Evolutionary conservation across 2,888 invertebrate genomes (phyloP).

Genomic region (Adelphocoris suturalis): DNA sequence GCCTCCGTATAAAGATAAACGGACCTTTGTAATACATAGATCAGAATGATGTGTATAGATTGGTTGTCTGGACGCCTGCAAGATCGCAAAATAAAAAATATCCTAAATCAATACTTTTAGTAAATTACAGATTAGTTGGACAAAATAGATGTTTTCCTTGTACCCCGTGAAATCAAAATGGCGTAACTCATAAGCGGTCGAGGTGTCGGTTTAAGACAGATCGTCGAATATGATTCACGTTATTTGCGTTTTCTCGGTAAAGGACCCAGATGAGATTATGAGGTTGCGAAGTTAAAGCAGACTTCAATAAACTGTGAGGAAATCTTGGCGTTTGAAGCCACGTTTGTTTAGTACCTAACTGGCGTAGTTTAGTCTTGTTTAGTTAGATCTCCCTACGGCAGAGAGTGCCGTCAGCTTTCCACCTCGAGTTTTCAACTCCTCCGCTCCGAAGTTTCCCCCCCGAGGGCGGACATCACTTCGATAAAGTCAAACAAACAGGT

Average conservation of each 20-base stretch:
- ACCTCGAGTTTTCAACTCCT: not conserved
- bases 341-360: not conserved
- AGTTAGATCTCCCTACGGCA: conserved; percentile 14
- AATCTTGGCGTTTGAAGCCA: not conserved
- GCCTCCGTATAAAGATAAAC: no score
- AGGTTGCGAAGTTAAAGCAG: not conserved
- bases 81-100: no score
- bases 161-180: no score
- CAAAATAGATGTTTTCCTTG: no score
- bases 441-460: not conserved
- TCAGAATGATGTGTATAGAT: no score
- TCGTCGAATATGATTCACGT: not conserved
- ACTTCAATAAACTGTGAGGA: not conserved
- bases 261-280: not conserved
- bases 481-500: conserved; percentile 25
- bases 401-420: not conserved
- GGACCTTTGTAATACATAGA: no score
- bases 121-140: no score
- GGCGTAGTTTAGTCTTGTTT: conserved; percentile 18
- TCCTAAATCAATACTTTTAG: no score
- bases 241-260: not conserved
- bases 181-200: no score
- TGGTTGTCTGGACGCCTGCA: no score
- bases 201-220: no score
- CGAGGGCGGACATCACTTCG: not conserved